A percentile compares a stretch with the other conserved stretches of the same genome.
These are phyloP conservation scores for Haemorhous mexicanus DNA, from an alignment of 2,113 vertebrate species.

Conservation along the genomic window DNA sequence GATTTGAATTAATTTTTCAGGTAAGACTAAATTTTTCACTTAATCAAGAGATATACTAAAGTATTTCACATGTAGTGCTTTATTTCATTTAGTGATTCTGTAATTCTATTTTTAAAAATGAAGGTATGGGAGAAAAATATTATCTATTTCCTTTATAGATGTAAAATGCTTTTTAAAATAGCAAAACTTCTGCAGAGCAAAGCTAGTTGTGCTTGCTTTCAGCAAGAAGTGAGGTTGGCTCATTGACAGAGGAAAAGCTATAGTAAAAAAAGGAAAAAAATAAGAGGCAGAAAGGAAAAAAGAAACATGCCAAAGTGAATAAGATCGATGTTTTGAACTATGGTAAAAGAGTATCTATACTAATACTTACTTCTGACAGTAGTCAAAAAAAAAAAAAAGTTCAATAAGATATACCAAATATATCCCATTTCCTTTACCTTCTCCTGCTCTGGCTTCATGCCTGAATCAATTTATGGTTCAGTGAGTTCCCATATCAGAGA, in stretches of 20 bases:
- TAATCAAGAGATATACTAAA: not conserved
- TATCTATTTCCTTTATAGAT: not conserved
- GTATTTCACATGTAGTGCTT: not conserved
- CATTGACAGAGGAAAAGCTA: not conserved
- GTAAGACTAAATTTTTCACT: not conserved
- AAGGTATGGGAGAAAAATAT: not conserved
- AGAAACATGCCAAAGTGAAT: not conserved
- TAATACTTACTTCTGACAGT: not conserved
- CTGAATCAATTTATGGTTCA: not conserved
- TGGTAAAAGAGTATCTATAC: not conserved
- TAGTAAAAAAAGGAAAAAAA: not conserved
- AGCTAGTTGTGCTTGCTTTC: not conserved
- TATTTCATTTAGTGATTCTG: not conserved
- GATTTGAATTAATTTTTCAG: slow-evolving; percentile 7
- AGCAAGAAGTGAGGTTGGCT: not conserved
- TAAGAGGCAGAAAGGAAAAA: not conserved
- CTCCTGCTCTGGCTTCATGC: not conserved
- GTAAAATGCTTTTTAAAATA: not conserved
- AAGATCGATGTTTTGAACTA: not conserved
- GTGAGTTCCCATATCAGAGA: not conserved
- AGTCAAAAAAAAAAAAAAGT: not conserved
- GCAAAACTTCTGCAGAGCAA: not conserved
- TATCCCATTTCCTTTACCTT: not conserved
- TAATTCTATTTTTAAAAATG: not conserved
- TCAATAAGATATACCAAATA: not conserved